Conservation (phyloP, 2,113 vertebrate genomes). For the Barbus barbus region DNA sequence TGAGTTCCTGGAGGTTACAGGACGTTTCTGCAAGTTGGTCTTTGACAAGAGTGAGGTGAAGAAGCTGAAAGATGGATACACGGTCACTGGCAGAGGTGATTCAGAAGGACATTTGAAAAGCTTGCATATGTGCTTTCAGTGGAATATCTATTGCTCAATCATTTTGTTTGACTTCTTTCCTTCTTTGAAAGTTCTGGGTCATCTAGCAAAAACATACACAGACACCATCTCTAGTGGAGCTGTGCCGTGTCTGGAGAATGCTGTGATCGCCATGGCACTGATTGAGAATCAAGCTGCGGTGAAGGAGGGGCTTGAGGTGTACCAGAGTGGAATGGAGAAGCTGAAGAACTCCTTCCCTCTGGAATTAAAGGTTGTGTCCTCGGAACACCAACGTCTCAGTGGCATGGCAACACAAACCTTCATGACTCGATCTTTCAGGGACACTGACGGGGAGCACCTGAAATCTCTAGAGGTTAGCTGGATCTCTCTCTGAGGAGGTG, state of each 20-base stretch:
- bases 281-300: conserved; percentile 63
- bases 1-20: conserved; percentile 44
- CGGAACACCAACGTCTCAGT: conserved; percentile 50
- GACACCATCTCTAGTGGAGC: conserved; percentile 57
- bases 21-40: conserved; percentile 58
- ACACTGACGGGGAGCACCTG: background rate
- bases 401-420: conserved; percentile 58
- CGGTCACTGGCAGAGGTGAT: conserved; percentile 59
- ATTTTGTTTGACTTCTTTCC: background rate
- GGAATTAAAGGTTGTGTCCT: background rate
- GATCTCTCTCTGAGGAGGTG: background rate
- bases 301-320: conserved; percentile 50
- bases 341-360: background rate
- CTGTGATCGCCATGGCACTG: conserved; percentile 61
- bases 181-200: conserved; percentile 53
- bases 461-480: background rate
- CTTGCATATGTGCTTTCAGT: background rate
- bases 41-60: conserved; percentile 50
- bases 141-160: background rate
- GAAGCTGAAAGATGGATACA: conserved; percentile 54
- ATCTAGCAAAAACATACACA: conserved; percentile 54
- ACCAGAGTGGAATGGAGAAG: conserved; percentile 45
- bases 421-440: conserved; percentile 26
- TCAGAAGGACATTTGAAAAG: conserved; percentile 8
- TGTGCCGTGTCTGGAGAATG: conserved; percentile 66